Evolutionary conservation across 2,888 invertebrate genomes (phyloP), one percentile per base, ranked within the genome.

Genomic region (Nomada flava): DNA sequence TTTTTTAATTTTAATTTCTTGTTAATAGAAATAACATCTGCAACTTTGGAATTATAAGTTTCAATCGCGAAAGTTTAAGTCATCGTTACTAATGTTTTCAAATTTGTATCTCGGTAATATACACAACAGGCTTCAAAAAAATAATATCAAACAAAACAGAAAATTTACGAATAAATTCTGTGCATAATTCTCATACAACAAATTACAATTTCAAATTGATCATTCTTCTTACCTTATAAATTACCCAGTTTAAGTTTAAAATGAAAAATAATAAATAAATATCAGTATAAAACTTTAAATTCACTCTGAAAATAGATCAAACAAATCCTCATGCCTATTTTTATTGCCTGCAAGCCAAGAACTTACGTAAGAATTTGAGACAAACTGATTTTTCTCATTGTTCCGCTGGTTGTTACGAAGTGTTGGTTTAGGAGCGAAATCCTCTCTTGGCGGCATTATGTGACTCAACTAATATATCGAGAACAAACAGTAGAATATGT

Each of bases 301-400:
- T 44, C 73, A 79, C 47, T 36, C 36, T 4, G 13, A 9, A 0
- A 55, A 52, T n/a, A 7, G 57, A 20, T 26, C n/a, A 62, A 79
- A 55, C 50, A n/a, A 55, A 29, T 11, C 13, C 20, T 36, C 50
- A 55, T 44, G 15, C 29, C 57, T 20, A 68, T 23, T 15, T 44
- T 20, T 13, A n/a, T 2, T 26, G 62, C 36, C 9, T 3, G 36
- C 55, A 42, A 0, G 2, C 20, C 10, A 15, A 23, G 23, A 82
- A 92, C 92, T 92, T 92, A 92, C 92, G 87, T 91, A 91, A 71
- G 90, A 91, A 84, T 89, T 88, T 36, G 90, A 86, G 86, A 84
- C 44, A 86, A 86, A 86, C 79, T 77, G 74, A 18, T 84, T 85
- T 70, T 63, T 68, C 83, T 79, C 68, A 71, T 63, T 72, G 65